Evolutionary conservation across 1,140 invertebrate species (phyloP), one percentile per base, ranked within the genome.

Genomic region (Drosophila sechellia): DNA sequence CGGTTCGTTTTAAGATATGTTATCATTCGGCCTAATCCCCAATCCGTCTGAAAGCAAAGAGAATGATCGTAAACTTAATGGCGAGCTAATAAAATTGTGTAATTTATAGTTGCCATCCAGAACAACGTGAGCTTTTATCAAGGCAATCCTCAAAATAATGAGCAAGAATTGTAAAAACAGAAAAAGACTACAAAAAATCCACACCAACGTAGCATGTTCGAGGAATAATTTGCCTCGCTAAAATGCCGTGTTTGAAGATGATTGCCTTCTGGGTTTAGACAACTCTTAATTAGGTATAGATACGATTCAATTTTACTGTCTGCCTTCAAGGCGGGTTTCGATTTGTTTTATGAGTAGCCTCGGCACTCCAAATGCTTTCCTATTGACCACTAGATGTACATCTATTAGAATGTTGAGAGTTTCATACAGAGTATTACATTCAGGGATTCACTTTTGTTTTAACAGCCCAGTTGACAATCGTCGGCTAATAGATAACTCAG

Each of bases 61-160:
- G 43, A 60, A 55, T 69, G 54, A 54, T 58, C 63, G 42, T 42
- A 31, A 56, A 70, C 50, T 22, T 56, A 50, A 59, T 20, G 20
- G 35, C 45, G n/a, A 17, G 45, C 35, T 45, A 12, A 77, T 68
- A 86, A 73, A 83, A 75, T 84, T 86, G 80, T 87, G 72, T 57
- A 85, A 84, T 72, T 73, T 59, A 60, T 48, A 59, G 63, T 49
- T 50, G 66, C 78, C 58, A 72, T 12, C 17, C 56, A 20, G 31
- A 42, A 54, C 25, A 53, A 53, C 42, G 71, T 43, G 34, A 37
- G 20, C n/a, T 61, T 58, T 65, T 70, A 66, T 75, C n/a, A 66
- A 65, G 49, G 8, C 78, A 57, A 70, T 27, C 31, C 20, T n/a
- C 11, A 53, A 40, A 57, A 40, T 57, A 57, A 40, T 27, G 40